These are phyloP conservation scores for Enteromius viviparus DNA, from an alignment of 2,797 vertebrate species.

Conservation along the genomic window DNA sequence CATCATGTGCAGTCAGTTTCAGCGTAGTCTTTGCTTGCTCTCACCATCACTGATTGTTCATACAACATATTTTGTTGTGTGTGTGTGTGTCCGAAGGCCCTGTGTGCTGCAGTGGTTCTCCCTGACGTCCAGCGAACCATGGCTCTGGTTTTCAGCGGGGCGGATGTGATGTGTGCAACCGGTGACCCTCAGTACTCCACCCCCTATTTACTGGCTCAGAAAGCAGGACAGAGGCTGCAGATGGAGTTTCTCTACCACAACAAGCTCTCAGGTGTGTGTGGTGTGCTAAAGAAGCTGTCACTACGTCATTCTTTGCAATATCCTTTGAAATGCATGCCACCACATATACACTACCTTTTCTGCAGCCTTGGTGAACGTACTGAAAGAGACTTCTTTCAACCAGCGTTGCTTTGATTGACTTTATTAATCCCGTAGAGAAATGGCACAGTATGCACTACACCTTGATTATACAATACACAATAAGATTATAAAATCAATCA, in stretches of 20 bases:
- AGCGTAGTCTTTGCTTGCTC: slow-evolving; percentile 7
- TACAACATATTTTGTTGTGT: slow-evolving; percentile 31
- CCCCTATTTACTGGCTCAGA: slow-evolving; percentile 92
- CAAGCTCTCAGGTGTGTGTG: slow-evolving; percentile 85
- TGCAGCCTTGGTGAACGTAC: not conserved
- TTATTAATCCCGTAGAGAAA: not conserved
- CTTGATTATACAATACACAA: not conserved
- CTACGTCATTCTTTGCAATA: not conserved
- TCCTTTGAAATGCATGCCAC: not conserved
- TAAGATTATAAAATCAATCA: not conserved
- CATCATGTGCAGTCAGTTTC: slow-evolving; percentile 28
- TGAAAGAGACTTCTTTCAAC: not conserved
- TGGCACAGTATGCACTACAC: not conserved
- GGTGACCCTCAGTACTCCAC: slow-evolving; percentile 87
- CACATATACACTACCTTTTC: not conserved
- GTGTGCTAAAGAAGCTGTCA: not conserved
- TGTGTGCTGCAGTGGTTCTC: slow-evolving; percentile 87
- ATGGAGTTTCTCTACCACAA: slow-evolving; percentile 98
- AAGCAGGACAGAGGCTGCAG: slow-evolving; percentile 88
- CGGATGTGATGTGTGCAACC: slow-evolving; percentile 92
- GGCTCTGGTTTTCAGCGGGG: slow-evolving; percentile 90
- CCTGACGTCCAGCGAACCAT: slow-evolving; percentile 88
- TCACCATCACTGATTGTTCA: not conserved
- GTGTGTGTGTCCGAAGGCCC: slow-evolving; percentile 75
- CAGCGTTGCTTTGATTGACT: not conserved